Evolutionary conservation across 2,888 invertebrate genomes (phyloP), one percentile per base, ranked within the genome.

Genomic region (Sinodicranocentrus sp.): DNA sequence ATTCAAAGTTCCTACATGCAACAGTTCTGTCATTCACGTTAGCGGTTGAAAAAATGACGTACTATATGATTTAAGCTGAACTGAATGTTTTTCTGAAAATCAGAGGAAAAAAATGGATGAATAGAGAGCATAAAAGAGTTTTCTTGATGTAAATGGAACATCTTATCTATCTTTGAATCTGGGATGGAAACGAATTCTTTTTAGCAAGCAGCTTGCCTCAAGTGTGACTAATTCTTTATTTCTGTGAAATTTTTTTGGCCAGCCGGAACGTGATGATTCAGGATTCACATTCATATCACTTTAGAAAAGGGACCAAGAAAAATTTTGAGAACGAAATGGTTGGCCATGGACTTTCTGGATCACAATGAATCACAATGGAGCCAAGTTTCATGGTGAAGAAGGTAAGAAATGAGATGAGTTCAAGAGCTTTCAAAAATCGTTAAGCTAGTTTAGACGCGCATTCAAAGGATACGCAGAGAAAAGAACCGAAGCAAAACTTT

Each of bases 171-270:
- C 52, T 28, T 13, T 17, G 19, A 33, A 79, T 79, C 79, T 63
- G 57, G 61, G 61, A 48, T 79, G 44, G 28, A 48, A 26, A 70
- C 19, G 52, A 70, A 70, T 70, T 52, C 52, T 39, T 70, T 48
- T 52, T 26, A 59, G 63, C 33, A 77, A 39, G 67, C 80, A 72
- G 72, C 72, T 80, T 80, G 80, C 72, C 19, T 57, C 54, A 33
- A 80, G 65, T 80, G 84, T 84, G 84, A 84, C 84, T 79, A 84
- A 84, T 84, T 84, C 78, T 84, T 77, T 84, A 72, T 84, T 44
- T 68, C 73, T 79, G 67, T 68, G 75, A 73, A 70, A 57, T 65
- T 79, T 84, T 80, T 80, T 84, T 71, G 79, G 84, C 76, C 80
- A 76, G 59, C 79, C 76, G 65, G 72, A 79, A 84, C 84, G 80